Percentiles rank a stretch among this genome's conserved stretches.
phyloP scores from a whole-genome alignment of 2,797 vertebrate species.

The Schizothorax lantsangensis region DNA sequence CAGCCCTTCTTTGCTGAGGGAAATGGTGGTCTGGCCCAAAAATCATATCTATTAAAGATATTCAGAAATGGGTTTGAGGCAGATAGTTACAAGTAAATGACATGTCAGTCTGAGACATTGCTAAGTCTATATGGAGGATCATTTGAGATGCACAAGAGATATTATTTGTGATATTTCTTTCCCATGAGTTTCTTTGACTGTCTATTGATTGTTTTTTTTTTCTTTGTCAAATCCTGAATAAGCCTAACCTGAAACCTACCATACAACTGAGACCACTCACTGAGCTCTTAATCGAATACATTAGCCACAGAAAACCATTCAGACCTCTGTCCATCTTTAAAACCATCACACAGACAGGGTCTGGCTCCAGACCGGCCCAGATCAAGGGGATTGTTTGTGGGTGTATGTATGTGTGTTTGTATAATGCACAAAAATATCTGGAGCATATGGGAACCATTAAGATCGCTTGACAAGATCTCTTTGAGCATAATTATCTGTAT shows the following conservation, averaged over 20 bases:
- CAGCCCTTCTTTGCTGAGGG: background rate
- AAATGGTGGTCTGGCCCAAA: background rate
- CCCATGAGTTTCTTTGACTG: background rate
- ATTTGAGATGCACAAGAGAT: background rate
- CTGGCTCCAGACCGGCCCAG: background rate
- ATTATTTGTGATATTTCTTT: background rate
- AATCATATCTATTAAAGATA: background rate
- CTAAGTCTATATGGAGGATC: background rate
- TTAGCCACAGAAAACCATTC: slow-evolving; percentile 7
- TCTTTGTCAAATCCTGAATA: background rate
- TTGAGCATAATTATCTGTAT: background rate
- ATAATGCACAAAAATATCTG: background rate
- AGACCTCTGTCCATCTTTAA: slow-evolving; percentile 9
- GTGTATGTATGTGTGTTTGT: slow-evolving; percentile 8
- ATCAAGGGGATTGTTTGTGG: background rate
- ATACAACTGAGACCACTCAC: background rate
- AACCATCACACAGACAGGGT: background rate
- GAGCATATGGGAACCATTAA: background rate
- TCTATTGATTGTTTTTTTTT: background rate
- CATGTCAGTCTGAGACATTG: background rate
- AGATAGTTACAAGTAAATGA: background rate
- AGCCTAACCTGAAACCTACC: background rate
- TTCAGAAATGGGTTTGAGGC: background rate
- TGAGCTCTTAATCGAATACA: background rate
- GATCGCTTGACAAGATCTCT: background rate